These are phyloP conservation scores for Nesogale talazaci DNA, from an alignment of 2,113 vertebrate genomes.

Conservation along the genomic window DNA sequence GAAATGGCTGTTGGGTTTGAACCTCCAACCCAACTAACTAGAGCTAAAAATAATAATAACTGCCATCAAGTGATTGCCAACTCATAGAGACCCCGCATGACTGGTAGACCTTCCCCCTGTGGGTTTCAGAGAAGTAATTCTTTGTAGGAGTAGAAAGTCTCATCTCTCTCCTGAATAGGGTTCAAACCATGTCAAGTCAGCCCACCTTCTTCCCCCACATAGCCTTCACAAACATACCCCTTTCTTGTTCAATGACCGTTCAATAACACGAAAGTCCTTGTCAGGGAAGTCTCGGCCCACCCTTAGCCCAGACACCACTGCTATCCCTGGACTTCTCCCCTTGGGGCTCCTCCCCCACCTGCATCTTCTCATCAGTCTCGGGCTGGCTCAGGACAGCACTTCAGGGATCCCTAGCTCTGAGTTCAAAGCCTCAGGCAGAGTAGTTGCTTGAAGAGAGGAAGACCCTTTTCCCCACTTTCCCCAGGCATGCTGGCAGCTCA, in stretches of 20 bases:
- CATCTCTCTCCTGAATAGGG: too few species aligned
- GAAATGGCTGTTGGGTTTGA: too few species aligned
- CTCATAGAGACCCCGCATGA: too few species aligned
- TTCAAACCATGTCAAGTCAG: neutral
- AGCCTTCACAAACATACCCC: neutral
- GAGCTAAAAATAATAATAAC: too few species aligned
- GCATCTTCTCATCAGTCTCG: neutral
- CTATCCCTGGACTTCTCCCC: fast-evolving
- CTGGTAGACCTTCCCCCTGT: too few species aligned
- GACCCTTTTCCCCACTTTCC: neutral
- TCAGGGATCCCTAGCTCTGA: neutral
- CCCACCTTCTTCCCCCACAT: fast-evolving
- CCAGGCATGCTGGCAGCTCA: neutral
- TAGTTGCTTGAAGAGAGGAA: neutral
- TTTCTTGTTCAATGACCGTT: neutral
- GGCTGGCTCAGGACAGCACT: fast-evolving
- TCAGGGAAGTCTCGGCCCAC: neutral
- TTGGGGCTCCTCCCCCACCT: fast-evolving
- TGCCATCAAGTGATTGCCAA: too few species aligned
- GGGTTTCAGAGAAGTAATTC: too few species aligned
- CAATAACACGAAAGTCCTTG: neutral
- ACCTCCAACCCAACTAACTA: too few species aligned
- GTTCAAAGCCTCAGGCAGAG: neutral
- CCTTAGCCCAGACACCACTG: neutral
- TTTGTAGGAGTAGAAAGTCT: too few species aligned